A percentile compares a stretch with the other conserved stretches of the same genome.
phyloP scores from a whole-genome alignment of 2,797 vertebrate genomes.

The Peromyscus aztecus region DNA sequence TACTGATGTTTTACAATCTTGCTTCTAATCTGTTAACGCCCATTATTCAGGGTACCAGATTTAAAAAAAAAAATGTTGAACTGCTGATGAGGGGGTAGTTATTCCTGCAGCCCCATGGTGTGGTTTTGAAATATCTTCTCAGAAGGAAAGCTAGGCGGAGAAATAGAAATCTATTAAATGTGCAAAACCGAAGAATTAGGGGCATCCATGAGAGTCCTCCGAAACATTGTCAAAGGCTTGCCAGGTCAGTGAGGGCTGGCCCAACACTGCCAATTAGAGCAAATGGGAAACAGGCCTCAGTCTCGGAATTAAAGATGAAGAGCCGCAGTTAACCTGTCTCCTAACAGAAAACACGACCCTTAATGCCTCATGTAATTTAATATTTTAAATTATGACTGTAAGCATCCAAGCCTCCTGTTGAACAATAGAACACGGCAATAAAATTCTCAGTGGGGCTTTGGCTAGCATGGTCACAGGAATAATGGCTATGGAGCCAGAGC shows the following conservation, averaged over 20 bases:
- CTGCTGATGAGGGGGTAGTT: conserved; percentile 59
- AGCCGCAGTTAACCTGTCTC: conserved; percentile 78
- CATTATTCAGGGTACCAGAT: too few relatives aligned
- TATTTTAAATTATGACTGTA: conserved; percentile 73
- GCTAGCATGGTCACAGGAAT: not conserved
- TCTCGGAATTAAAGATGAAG: conserved; percentile 77
- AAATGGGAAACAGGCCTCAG: conserved; percentile 67
- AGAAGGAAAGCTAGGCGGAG: conserved; percentile 61
- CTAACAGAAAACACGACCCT: conserved; percentile 68
- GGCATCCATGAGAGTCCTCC: conserved; percentile 63
- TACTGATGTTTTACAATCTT: too few relatives aligned
- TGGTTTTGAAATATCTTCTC: conserved; percentile 77
- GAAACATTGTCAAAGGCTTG: conserved; percentile 66
- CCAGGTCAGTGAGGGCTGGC: conserved; percentile 43
- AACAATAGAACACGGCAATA: conserved; percentile 59
- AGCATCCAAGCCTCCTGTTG: conserved; percentile 38
- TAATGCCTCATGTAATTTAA: conserved; percentile 75
- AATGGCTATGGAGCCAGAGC: not conserved
- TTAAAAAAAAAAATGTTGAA: not conserved
- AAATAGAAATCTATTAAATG: conserved; percentile 75
- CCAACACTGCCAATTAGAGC: conserved; percentile 77
- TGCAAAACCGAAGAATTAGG: conserved; percentile 56
- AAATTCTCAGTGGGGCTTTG: conserved; percentile 43
- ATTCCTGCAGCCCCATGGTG: conserved; percentile 10
- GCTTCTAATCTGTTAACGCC: too few relatives aligned